Evolutionary conservation across 2,113 vertebrate species (phyloP), one percentile per base, ranked within the genome.

Genomic region (Neotoma lepida): DNA sequence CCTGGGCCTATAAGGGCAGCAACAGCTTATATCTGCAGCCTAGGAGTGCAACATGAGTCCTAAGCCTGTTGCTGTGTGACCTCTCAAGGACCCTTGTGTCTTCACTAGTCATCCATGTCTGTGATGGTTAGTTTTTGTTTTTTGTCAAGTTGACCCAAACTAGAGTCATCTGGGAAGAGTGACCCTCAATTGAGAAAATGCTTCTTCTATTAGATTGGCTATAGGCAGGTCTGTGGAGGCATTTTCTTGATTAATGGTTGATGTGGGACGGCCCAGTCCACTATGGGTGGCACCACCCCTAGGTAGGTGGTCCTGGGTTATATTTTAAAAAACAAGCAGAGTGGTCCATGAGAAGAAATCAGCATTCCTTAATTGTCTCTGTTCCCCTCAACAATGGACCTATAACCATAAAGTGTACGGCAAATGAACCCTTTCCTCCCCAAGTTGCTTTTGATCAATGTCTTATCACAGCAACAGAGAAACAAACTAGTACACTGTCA

Each of bases 11-110:
- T 61, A 41, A 35, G 20, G 20, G 6, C 56, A 73, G 81, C 74
- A 13, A 17, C 28, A 24, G 82, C 82, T 17, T 2, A 0, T 0
- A 0, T 6, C 39, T n/a, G 4, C 2, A n/a, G 46, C 4, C 15
- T 1, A 1, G 1, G 41, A n/a, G 17, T 78, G 8, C 9, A 58
- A 2, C 58, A 28, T 51, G 91, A 76, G 82, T 35, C 15, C 76
- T 17, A 13, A 10, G 4, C 28, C n/a, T 2, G 0, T 6, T 56
- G 86, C 26, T 1, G 0, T 9, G 7, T 39, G 63, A 44, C 64
- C 2, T 8, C 1, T 17, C 28, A 4, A 81, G 51, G 41, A 24
- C 33, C 4, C 33, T 5, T 0, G 9, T 28, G 9, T 35, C 56
- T 3, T 18, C 10, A 7, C 5, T 9, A 49, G 58, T 46, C 8